These are phyloP conservation scores for Hystrix brachyura DNA, from an alignment of 2,113 vertebrate genomes.

Conservation along the genomic window DNA sequence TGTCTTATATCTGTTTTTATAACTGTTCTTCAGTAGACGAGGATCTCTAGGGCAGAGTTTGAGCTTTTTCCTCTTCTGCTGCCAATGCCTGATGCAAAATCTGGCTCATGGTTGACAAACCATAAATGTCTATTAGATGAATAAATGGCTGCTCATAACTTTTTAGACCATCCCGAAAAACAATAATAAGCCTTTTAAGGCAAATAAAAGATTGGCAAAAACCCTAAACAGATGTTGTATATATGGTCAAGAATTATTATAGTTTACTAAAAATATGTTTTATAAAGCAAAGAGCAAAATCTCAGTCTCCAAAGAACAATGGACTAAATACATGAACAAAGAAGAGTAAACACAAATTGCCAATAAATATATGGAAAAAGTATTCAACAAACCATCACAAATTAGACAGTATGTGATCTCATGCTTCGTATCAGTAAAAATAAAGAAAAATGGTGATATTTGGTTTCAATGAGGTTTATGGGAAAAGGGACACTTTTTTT, in stretches of 20 bases:
- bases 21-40: not conserved
- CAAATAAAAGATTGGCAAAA: not conserved
- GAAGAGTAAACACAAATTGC: not conserved
- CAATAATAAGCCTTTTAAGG: conserved; percentile 43
- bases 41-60: conserved; percentile 23
- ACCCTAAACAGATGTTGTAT: not conserved
- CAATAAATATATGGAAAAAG: not conserved
- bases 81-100: not conserved
- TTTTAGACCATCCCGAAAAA: conserved; percentile 52
- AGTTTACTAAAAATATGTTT: conserved; percentile 17
- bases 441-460: not conserved
- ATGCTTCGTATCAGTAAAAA: not conserved
- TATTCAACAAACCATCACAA: not conserved
- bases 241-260: not conserved
- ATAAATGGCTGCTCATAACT: conserved; percentile 19
- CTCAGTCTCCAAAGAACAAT: conserved; percentile 13
- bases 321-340: not conserved
- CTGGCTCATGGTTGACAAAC: conserved; percentile 1
- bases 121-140: conserved; percentile 36
- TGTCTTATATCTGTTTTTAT: not conserved
- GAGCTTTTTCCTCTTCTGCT: conserved; percentile 9
- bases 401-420: not conserved
- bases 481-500: not conserved
- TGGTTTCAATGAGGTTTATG: not conserved
- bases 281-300: conserved; percentile 43